Percentiles rank a stretch among this genome's conserved stretches.
phyloP scores from a whole-genome alignment of 1,140 invertebrate species.

The Drosophila truncata region DNA sequence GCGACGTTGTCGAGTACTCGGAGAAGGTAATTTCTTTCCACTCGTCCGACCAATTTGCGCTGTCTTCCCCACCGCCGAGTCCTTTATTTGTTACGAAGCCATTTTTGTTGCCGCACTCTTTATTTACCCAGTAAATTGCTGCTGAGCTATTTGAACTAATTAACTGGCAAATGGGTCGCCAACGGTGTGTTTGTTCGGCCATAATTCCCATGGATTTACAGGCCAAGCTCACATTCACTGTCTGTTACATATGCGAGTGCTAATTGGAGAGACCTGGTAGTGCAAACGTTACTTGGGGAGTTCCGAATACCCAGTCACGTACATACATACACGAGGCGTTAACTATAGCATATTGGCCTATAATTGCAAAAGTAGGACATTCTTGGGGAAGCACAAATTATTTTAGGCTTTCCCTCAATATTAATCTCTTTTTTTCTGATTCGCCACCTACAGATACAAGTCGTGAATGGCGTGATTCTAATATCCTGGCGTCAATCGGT shows the following conservation, averaged over 20 bases:
- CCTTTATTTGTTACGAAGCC: slow-evolving; percentile 52
- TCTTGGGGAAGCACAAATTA: background rate
- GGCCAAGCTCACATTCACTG: slow-evolving; percentile 16
- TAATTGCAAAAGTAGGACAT: slow-evolving; percentile 13
- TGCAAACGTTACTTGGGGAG: slow-evolving; percentile 7
- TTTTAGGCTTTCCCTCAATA: background rate
- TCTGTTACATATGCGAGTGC: slow-evolving; percentile 31
- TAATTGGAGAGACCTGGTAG: slow-evolving; percentile 34
- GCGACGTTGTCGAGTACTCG: slow-evolving; percentile 95
- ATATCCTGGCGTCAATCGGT: slow-evolving; percentile 94
- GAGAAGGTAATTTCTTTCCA: slow-evolving; percentile 90
- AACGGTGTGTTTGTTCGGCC: slow-evolving; percentile 49
- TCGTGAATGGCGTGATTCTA: slow-evolving; percentile 93
- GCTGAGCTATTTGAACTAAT: slow-evolving; percentile 70
- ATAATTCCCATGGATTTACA: slow-evolving; percentile 67
- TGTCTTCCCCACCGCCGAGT: background rate
- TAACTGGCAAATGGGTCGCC: slow-evolving; percentile 64
- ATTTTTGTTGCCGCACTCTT: slow-evolving; percentile 35
- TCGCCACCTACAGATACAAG: slow-evolving; percentile 90
- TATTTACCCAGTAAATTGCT: slow-evolving; percentile 65
- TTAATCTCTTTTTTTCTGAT: slow-evolving; percentile 7
- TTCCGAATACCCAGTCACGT: slow-evolving; percentile 9
- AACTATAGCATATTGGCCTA: slow-evolving; percentile 7
- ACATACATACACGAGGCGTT: slow-evolving; percentile 17
- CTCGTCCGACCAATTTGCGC: background rate